These are phyloP conservation scores for Struthio camelus DNA, from an alignment of 2,113 vertebrate genomes.

Conservation along the genomic window DNA sequence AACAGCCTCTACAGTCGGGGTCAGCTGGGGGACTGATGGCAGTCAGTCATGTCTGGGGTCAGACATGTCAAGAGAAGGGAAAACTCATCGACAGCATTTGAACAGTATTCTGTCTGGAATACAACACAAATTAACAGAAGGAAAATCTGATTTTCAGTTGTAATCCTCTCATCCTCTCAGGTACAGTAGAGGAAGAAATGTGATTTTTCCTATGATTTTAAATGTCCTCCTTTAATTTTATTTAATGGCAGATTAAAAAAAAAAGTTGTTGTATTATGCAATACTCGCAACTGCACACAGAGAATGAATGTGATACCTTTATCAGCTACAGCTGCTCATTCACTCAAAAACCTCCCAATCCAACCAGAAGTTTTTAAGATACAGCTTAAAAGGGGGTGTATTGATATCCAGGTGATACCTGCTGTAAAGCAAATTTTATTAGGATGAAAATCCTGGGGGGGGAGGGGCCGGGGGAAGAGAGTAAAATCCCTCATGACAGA, in stretches of 20 bases:
- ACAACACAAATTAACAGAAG: not conserved
- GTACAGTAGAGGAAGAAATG: not conserved
- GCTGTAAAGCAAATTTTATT: not conserved
- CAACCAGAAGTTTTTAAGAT: not conserved
- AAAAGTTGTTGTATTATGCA: not conserved
- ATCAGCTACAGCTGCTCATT: not conserved
- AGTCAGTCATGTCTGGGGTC: no score
- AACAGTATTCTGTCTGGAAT: not conserved
- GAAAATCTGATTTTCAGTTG: not conserved
- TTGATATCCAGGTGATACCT: not conserved
- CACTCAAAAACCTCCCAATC: not conserved
- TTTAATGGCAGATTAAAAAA: not conserved
- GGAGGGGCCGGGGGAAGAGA: not conserved
- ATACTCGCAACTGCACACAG: not conserved
- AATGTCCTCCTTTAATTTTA: not conserved
- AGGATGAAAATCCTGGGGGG: not conserved
- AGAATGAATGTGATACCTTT: rapidly evolving
- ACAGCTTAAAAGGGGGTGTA: not conserved
- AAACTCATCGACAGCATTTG: rapidly evolving
- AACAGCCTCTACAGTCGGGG: rapidly evolving
- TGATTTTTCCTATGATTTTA: not conserved
- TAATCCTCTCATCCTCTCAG: not conserved
- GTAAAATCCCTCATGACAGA: not conserved
- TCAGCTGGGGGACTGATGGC: no score
- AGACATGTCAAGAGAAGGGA: not conserved